Conservation (phyloP, 2,113 vertebrate species). For the Clupea harengus region DNA sequence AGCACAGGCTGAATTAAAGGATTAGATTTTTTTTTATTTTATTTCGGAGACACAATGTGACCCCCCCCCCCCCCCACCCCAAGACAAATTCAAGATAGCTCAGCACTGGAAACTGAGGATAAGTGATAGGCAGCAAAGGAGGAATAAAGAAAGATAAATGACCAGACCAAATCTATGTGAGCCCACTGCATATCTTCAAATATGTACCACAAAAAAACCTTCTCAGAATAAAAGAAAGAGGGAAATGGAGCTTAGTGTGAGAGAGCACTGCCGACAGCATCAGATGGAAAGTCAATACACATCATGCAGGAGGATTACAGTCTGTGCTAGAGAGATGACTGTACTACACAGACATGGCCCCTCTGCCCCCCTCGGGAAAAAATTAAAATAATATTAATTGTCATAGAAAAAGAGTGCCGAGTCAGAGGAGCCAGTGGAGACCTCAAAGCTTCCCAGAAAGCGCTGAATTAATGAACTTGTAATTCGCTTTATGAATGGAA, state of each 20-base stretch:
- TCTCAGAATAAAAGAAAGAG: background rate
- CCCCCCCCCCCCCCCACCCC: background rate
- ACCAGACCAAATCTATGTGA: constrained; percentile 9
- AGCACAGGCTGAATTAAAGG: constrained; percentile 16
- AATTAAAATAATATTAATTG: background rate
- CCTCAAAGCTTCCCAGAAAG: constrained; percentile 76
- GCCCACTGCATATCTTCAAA: constrained; percentile 34
- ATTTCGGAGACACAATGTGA: constrained; percentile 2
- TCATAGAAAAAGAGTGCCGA: constrained; percentile 57
- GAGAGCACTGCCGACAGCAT: background rate
- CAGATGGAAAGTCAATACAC: background rate
- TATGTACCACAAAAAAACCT: background rate
- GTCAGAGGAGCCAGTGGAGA: constrained; percentile 77
- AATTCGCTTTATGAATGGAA: constrained; percentile 43
- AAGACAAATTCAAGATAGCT: constrained; percentile 32
- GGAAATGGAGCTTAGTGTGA: background rate
- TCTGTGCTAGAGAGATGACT: background rate
- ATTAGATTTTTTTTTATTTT: constrained; percentile 26
- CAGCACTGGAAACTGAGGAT: background rate
- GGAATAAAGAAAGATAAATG: constrained; percentile 24
- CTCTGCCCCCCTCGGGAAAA: too few species aligned
- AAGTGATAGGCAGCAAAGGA: background rate
- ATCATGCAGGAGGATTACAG: background rate
- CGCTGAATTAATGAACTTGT: constrained; percentile 77
- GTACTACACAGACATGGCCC: background rate